phyloP scores from a whole-genome alignment of 2,797 vertebrate genomes.

The Darevskia nairensis region DNA sequence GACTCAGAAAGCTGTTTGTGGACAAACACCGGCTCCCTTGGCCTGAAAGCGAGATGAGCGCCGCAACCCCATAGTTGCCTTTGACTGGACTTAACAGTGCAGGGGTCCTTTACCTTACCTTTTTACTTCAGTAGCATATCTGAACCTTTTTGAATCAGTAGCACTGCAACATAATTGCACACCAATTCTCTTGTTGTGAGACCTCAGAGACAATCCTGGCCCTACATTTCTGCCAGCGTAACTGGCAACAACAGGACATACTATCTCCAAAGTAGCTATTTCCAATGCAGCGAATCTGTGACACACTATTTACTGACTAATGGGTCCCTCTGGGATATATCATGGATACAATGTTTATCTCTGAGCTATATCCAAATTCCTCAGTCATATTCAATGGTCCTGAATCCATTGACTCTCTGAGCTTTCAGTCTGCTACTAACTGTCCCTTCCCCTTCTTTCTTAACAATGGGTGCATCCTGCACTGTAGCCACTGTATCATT shows the following conservation, averaged over 20 bases:
- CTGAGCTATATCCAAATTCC: conserved; percentile 18
- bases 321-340: conserved; percentile 51
- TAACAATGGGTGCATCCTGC: neutral
- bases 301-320: conserved; percentile 45
- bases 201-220: neutral
- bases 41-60: too few species aligned
- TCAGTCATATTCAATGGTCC: conserved; percentile 15
- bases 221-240: neutral
- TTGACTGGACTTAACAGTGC: too few species aligned
- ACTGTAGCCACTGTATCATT: conserved; percentile 2
- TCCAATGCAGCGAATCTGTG: conserved; percentile 31
- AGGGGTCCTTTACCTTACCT: too few species aligned
- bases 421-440: neutral
- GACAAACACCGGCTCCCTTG: too few species aligned
- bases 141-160: neutral
- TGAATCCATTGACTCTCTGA: neutral
- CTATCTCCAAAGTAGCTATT: neutral
- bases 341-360: neutral
- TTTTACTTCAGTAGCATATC: neutral
- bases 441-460: neutral
- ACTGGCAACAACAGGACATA: neutral
- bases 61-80: too few species aligned
- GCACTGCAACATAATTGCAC: neutral
- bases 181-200: neutral
- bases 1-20: too few species aligned